Base-by-base conservation (phyloP, 2,113 vertebrate genomes). In the Tenrec ecaudatus region DNA sequence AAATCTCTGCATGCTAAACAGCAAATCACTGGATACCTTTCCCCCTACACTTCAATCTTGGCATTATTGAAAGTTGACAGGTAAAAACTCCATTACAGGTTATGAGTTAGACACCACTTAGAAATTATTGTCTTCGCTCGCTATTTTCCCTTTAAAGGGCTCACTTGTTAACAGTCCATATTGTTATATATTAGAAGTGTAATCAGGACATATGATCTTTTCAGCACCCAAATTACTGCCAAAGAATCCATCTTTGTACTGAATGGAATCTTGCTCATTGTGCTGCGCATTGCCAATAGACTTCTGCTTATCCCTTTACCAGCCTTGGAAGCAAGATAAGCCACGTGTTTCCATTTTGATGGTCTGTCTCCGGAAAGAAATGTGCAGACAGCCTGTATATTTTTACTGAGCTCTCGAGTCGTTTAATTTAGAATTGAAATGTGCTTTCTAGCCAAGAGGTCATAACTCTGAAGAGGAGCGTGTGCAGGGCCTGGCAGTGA, bases 371-470 rank as follows among this genome's bases (percentile, higher is more conserved):
- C 3, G 25, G 82, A 95, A 95, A 91, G 88, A 94, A 95, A 94
- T 92, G 77, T 90, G 86, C 88, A 96, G 95, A 93, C 76, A 95
- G 90, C 47, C 62, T 94, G 90, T 47, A 75, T 95, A 93, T 95
- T 97, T 97, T 97, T 95, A 85, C 92, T 89, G 92, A 95, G 90
- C 66, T 95, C 88, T 96, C 93, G 82, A 89, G 96, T 94, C 96
- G 93, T 92, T 93, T 90, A 96, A 96, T 89, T 96, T 95, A 92
- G 80, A 80, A 93, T 75, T 64, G 62, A 90, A 95, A 92, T 94
- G 73, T 93, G 93, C 82, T 94, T 90, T 92, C 81, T 31, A 60
- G 66, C 83, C 92, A 89, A 96, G 91, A 83, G 86, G 36, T 76
- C 57, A 90, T 81, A 79, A 96, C 96, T 62, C 86, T 53, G 31